phyloP scores from a whole-genome alignment of 2,888 invertebrate genomes.

The Latrodectus elegans region DNA sequence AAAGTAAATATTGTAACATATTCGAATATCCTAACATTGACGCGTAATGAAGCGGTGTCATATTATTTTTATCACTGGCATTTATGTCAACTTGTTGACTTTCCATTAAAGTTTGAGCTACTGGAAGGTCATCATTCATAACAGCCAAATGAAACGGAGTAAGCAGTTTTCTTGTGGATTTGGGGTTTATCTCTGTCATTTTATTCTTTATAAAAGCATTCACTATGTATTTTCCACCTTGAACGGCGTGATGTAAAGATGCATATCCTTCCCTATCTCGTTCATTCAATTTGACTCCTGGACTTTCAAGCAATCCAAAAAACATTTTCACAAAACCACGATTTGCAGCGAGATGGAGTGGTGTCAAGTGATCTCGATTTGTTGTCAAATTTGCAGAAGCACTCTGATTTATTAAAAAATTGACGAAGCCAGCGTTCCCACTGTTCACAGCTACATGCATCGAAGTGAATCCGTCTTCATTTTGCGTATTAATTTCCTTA shows the following conservation, averaged over 20 bases:
- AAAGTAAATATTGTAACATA: not conserved
- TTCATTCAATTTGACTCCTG: not conserved
- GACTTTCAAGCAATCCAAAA: not conserved
- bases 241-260: not conserved
- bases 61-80: not conserved
- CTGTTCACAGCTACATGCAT: not conserved
- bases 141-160: not conserved
- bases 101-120: not conserved
- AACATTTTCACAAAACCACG: not conserved
- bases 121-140: not conserved
- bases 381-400: not conserved
- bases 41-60: not conserved
- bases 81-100: not conserved
- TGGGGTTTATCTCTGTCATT: not conserved
- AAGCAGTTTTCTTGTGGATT: not conserved
- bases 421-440: not conserved
- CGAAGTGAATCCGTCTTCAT: not conserved
- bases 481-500: not conserved
- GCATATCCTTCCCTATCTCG: not conserved
- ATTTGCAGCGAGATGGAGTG: not conserved
- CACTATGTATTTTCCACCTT: not conserved
- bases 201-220: not conserved
- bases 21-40: not conserved
- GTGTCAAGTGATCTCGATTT: not conserved
- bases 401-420: not conserved